Evolutionary conservation across 2,797 vertebrate genomes (phyloP).

Genomic region (Chanos chanos): DNA sequence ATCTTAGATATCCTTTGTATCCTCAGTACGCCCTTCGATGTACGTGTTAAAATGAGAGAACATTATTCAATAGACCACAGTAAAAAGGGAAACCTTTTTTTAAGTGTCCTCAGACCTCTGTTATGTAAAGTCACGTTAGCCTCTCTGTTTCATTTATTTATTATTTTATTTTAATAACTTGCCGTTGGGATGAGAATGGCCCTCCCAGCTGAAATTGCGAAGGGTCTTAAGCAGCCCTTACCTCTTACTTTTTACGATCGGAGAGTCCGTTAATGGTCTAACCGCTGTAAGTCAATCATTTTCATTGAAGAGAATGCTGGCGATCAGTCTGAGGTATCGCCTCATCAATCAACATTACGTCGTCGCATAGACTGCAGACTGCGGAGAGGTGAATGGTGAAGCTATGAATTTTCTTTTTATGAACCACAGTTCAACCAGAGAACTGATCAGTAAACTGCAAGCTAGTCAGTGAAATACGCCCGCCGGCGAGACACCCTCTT

Average conservation of each 20-base stretch:
- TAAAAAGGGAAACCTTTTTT: too few species aligned
- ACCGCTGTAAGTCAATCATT: conserved; percentile 65
- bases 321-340: conserved; percentile 69
- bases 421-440: conserved; percentile 60
- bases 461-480: conserved; percentile 54
- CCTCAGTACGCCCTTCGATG: too few species aligned
- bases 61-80: too few species aligned
- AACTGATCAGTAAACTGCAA: conserved; percentile 65
- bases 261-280: conserved; percentile 54
- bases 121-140: conserved; percentile 30
- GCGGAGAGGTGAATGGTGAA: conserved; percentile 46
- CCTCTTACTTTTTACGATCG: conserved; percentile 63
- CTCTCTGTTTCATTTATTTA: conserved; percentile 63
- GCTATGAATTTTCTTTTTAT: conserved; percentile 65
- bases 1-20: too few species aligned
- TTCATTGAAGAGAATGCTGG: conserved; percentile 72
- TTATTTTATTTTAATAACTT: too few species aligned
- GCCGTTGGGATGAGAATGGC: conserved; percentile 44
- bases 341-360: conserved; percentile 63
- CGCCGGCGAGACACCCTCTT: conserved; percentile 49
- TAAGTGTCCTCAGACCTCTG: too few species aligned
- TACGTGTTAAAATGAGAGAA: too few species aligned
- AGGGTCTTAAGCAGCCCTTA: conserved; percentile 62
- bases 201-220: conserved; percentile 72
- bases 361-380: conserved; percentile 36